Evolutionary conservation across 1,140 invertebrate genomes (phyloP).

Genomic region (Rhysida immarginata): DNA sequence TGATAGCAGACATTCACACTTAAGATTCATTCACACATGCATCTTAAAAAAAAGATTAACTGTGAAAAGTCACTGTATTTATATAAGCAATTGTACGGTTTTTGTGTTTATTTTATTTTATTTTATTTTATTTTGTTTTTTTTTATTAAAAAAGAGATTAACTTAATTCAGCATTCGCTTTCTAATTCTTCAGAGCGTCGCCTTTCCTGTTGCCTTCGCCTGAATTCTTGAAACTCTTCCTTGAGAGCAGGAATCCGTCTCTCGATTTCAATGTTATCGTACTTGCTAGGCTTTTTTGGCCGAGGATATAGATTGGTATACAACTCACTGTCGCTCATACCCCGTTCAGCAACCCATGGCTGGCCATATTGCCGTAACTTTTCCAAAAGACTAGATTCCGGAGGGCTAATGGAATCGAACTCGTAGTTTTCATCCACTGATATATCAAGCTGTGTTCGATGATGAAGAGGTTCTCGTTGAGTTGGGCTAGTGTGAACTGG

Average conservation of each 20-base stretch:
- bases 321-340: slow-evolving; percentile 29
- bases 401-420: slow-evolving; percentile 48
- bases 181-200: slow-evolving; percentile 27
- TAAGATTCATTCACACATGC: too few relatives aligned
- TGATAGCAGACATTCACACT: too few relatives aligned
- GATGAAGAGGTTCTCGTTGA: slow-evolving; percentile 19
- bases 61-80: too few relatives aligned
- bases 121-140: too few relatives aligned
- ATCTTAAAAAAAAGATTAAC: too few relatives aligned
- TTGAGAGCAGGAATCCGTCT: slow-evolving; percentile 85
- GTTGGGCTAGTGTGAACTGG: slow-evolving; percentile 21
- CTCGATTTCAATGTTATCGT: slow-evolving; percentile 58
- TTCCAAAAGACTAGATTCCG: slow-evolving; percentile 29
- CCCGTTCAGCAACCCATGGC: slow-evolving; percentile 18
- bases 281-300: slow-evolving; percentile 31
- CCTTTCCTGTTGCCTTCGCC: slow-evolving; percentile 60
- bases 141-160: too few relatives aligned
- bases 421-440: slow-evolving; percentile 92
- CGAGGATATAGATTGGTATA: slow-evolving; percentile 23
- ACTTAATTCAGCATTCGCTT: slow-evolving; percentile 24
- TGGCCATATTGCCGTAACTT: slow-evolving; percentile 20
- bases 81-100: too few relatives aligned
- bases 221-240: slow-evolving; percentile 84
- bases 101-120: too few relatives aligned
- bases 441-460: slow-evolving; percentile 41